Base-by-base conservation (phyloP, 2,888 invertebrate genomes). In the Gryllus longicercus region DNA sequence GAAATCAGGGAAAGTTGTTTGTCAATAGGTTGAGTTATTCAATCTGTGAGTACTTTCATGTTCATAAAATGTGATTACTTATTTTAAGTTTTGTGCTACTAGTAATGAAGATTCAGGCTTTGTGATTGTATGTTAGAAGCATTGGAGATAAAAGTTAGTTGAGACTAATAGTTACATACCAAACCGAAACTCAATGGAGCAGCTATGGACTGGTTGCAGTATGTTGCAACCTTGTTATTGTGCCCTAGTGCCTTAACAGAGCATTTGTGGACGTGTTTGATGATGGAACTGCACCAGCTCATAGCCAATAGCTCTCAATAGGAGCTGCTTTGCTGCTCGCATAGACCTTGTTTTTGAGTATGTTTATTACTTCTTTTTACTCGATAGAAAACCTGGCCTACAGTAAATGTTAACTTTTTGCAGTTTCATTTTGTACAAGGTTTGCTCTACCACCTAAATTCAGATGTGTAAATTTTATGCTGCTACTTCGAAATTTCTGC, bases 51-150 rank as follows among this genome's bases (percentile, higher is more conserved):
- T 63, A 63, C n/a, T 63, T 63, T 18, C 16, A n/a, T 63, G 14
- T 14, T 63, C n/a, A 63, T 18, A 63, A 18, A 18, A 63, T 63
- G n/a, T 18, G n/a, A 63, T 63, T 63, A 63, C 16, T 11, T 63
- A n/a, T 63, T 63, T 14, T 63, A 63, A 18, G 16, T 63, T 63
- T 63, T 63, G 14, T 63, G 63, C 63, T 63, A 63, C 63, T 63
- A 63, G 63, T 63, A n/a, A n/a, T 63, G n/a, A 18, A 18, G n/a
- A 63, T 63, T 63, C 63, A 63, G 63, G 63, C 63, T 63, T 63
- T 63, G 63, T 63, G 63, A 63, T 63, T 63, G 63, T 63, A 63
- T 63, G 63, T 63, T 63, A 63, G 63, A 63, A 63, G 63, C 63
- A 63, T 63, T 63, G 63, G 63, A 63, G 63, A 63, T 18, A n/a